Base-by-base conservation (phyloP, 2,888 invertebrate species). In the Drosophila recens region DNA sequence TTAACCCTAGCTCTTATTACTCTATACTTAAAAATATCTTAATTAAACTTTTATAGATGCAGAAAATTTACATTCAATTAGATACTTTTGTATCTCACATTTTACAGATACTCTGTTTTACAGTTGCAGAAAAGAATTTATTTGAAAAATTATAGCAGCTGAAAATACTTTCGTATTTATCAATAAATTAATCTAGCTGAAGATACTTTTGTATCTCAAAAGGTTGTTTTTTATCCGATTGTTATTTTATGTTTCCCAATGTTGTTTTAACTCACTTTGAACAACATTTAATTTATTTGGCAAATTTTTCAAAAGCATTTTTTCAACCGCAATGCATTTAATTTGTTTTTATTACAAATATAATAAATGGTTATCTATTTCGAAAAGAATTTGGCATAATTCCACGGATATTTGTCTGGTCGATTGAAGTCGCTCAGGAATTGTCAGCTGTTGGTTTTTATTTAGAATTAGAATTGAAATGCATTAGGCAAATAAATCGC, bases 401-500 rank as follows among this genome's bases (percentile, higher is more conserved):
- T 45, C 8, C 27, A 13, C 3, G 23, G 45, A 45, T 45, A 45
- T 23, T 45, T 45, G 6, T 6, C 13, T 45, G n/a, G 11, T 46
- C 45, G 33, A 23, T 23, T 43, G 43, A 34, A 62, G 61, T 52
- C 52, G 34, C 17, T 27, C 42, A 11, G n/a, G 36, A 45, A 51
- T 36, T 52, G 43, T 52, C 61, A 61, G 61, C 61, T 52, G 61
- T 43, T 54, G 43, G 23, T 27, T 36, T 38, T 23, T 53, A 52
- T 42, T 36, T 42, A 4, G 4, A 17, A 20, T 40, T 52, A 52
- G 13, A 45, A 43, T 17, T 2, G 17, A 8, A 58, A 65, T 43
- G 34, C 36, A 51, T 45, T 61, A 45, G 17, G 20, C 51, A 40
- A 17, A 17, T 17, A 17, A 17, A 17, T 17, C 17, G 17, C 17